Conservation (phyloP, 2,888 invertebrate genomes). For the Limnephilus auricula region DNA sequence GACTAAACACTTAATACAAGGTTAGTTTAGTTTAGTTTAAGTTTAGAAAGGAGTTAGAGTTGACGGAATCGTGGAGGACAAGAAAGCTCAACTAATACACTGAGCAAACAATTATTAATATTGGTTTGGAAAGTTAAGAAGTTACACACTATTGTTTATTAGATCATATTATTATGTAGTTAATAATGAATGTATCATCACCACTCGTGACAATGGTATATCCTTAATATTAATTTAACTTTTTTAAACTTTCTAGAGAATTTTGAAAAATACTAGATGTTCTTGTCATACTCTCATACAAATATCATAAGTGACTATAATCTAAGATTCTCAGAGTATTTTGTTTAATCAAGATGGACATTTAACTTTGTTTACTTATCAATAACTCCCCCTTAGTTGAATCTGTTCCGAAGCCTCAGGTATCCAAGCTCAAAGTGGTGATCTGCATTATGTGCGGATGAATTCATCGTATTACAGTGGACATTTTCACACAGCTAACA, state of each 20-base stretch:
- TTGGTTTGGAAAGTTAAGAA: neutral
- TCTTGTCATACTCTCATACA: constrained; percentile 55
- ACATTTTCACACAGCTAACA: constrained; percentile 13
- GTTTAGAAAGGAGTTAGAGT: neutral
- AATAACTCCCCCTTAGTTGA: constrained; percentile 26
- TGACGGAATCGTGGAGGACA: neutral
- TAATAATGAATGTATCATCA: constrained; percentile 49
- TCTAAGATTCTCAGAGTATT: constrained; percentile 55
- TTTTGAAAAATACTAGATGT: constrained; percentile 65
- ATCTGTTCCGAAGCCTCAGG: constrained; percentile 14
- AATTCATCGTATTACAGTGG: constrained; percentile 18
- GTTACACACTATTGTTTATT: neutral
- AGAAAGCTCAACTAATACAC: constrained; percentile 19
- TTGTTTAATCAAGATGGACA: constrained; percentile 43
- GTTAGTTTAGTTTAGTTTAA: neutral
- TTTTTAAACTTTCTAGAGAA: constrained; percentile 63
- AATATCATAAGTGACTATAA: constrained; percentile 57
- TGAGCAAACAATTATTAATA: constrained; percentile 29
- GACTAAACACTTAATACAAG: constrained; percentile 1
- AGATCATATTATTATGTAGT: constrained; percentile 15
- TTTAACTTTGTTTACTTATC: constrained; percentile 40
- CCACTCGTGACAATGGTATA: constrained; percentile 48
- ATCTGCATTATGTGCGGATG: constrained; percentile 37
- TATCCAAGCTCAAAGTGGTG: neutral
- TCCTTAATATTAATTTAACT: constrained; percentile 61